A percentile compares a stretch with the other conserved stretches of the same genome.
These are phyloP conservation scores for Hemicentrotus pulcherrimus DNA, from an alignment of 35 echinoderm and acorn worm genomes.

Conservation along the genomic window DNA sequence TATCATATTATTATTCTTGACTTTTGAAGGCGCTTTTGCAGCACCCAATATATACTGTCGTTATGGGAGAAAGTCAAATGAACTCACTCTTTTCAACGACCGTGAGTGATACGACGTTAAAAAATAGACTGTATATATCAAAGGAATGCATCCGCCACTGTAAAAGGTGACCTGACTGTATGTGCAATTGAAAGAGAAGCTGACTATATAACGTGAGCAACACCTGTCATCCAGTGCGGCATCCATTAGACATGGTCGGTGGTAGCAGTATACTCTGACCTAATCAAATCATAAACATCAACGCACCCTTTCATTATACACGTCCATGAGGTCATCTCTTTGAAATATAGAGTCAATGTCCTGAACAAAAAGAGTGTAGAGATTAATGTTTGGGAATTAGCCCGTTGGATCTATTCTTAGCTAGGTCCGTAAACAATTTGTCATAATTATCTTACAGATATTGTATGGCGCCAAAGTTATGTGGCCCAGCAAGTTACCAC, in stretches of 20 bases:
- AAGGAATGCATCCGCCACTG: background rate
- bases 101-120: background rate
- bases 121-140: background rate
- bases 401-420: no score
- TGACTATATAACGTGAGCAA: background rate
- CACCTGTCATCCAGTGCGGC: background rate
- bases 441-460: no score
- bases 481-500: no score
- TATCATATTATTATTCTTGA: no score
- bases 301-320: background rate
- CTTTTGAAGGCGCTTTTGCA: background rate
- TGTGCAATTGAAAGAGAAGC: background rate
- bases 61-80: background rate
- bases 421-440: no score
- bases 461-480: no score
- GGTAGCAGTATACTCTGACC: background rate
- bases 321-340: background rate
- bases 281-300: slow-evolving; percentile 7
- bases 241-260: background rate
- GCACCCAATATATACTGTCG: no score
- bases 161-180: background rate
- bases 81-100: background rate
- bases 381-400: no score
- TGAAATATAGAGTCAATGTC: background rate
- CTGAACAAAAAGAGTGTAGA: background rate